Conservation (phyloP, 2,113 vertebrate genomes). For the Puffinus mauretanicus region DNA sequence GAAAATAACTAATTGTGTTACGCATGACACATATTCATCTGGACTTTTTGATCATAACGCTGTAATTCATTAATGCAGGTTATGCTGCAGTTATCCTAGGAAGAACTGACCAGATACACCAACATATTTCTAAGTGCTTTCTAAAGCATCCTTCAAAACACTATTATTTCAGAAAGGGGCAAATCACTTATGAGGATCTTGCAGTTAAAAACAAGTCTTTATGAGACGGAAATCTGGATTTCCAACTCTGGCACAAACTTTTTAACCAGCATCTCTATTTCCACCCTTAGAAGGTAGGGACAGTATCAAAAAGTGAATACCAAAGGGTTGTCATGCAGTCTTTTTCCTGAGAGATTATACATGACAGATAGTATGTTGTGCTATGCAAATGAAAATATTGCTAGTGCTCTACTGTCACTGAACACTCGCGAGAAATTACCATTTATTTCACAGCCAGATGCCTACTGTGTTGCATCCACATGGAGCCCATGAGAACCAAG, state of each 20-base stretch:
- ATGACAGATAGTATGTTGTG: rapidly evolving
- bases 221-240: not conserved
- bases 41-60: conserved; percentile 50
- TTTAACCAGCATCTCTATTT: not conserved
- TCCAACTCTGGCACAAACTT: not conserved
- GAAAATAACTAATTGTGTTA: conserved; percentile 73
- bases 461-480: not conserved
- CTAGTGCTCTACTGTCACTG: not conserved
- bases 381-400: not conserved
- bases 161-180: not conserved
- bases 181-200: not conserved
- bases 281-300: not conserved
- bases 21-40: conserved; percentile 46
- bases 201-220: not conserved
- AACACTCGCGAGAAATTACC: not conserved
- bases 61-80: conserved; percentile 53
- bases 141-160: not conserved
- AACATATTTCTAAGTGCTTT: not conserved
- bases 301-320: not conserved
- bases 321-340: no score
- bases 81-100: conserved; percentile 1
- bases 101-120: not conserved
- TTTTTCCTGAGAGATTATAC: not conserved
- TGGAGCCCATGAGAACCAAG: not conserved
- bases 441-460: not conserved